Evolutionary conservation across 1,140 invertebrate species (phyloP).

Genomic region (Paraescarpia echinospica): DNA sequence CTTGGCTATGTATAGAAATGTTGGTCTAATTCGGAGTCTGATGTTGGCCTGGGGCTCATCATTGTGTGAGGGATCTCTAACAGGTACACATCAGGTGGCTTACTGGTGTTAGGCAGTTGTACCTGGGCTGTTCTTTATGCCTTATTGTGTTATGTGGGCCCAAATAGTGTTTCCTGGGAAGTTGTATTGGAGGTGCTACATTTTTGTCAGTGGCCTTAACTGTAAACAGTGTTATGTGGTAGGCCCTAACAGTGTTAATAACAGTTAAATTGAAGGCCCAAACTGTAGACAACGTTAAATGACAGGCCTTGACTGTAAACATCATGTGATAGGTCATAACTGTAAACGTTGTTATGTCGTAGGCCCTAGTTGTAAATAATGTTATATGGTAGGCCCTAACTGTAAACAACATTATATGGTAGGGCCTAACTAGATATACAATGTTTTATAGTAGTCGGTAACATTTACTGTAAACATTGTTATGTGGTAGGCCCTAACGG

Average conservation of each 20-base stretch:
- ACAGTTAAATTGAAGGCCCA: not conserved
- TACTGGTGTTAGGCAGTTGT: not conserved
- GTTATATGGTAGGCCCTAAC: not conserved
- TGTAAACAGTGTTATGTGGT: not conserved
- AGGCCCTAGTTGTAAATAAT: not conserved
- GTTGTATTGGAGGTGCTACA: no score
- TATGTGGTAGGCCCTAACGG: no score
- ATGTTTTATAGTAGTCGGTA: no score
- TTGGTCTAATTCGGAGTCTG: not conserved
- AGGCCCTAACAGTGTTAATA: not conserved
- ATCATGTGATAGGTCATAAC: not conserved
- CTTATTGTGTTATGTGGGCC: no score
- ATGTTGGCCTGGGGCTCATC: not conserved
- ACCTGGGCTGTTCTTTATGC: no score
- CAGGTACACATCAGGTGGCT: not conserved
- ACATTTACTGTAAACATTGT: no score
- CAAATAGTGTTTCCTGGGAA: no score
- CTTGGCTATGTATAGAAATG: not conserved
- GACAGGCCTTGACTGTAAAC: not conserved
- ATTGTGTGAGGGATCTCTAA: not conserved
- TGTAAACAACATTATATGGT: no score
- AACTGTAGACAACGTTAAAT: not conserved
- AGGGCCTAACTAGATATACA: no score
- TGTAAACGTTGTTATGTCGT: not conserved
- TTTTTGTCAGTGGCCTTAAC: not conserved